Conservation (phyloP, 2,113 vertebrate species). For the Cryptotis parvus region DNA sequence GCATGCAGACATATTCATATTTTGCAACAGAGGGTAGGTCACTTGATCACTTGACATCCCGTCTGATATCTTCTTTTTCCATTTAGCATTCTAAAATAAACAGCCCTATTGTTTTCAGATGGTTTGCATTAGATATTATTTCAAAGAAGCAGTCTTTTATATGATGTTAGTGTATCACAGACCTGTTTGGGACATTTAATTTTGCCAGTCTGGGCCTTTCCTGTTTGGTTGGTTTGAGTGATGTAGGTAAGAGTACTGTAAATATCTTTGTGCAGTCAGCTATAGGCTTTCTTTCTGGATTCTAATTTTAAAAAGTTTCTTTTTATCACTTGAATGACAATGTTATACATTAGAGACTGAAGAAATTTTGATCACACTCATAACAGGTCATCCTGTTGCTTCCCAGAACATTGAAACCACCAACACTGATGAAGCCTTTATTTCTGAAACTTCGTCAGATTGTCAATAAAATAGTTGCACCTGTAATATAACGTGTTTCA, state of each 20-base stretch:
- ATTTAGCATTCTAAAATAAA: slow-evolving; percentile 24
- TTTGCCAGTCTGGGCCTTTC: slow-evolving; percentile 22
- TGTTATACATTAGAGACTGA: background rate
- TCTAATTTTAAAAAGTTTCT: background rate
- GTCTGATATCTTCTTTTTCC: background rate
- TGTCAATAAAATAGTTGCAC: background rate
- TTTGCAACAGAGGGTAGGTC: background rate
- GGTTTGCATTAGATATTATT: slow-evolving; percentile 14
- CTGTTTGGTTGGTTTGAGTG: background rate
- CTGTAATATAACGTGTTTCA: background rate
- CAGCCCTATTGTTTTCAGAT: background rate
- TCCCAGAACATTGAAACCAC: background rate
- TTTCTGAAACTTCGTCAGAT: background rate
- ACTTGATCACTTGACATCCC: too few species aligned
- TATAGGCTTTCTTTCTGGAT: background rate
- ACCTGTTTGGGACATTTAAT: slow-evolving; percentile 14
- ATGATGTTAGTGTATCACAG: slow-evolving; percentile 32
- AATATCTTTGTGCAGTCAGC: background rate
- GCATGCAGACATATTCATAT: background rate
- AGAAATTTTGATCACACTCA: background rate
- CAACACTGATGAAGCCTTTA: rapidly evolving
- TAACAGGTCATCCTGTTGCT: background rate
- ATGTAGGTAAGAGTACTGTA: background rate
- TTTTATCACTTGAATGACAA: background rate
- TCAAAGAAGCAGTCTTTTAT: slow-evolving; percentile 26